phyloP scores from a whole-genome alignment of 2,113 vertebrate species.

The human (Homo sapiens) region DNA sequence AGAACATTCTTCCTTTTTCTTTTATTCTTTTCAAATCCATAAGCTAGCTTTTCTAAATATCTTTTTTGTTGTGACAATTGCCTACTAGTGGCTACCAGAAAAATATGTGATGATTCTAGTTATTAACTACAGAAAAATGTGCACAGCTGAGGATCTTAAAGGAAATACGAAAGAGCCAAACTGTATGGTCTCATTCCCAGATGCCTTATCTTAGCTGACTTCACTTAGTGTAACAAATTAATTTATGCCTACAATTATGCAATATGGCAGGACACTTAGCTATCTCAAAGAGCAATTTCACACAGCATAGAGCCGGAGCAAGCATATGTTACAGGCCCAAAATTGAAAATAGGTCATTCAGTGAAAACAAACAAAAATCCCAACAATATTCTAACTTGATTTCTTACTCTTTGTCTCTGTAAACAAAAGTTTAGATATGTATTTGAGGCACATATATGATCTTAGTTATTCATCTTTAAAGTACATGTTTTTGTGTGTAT shows the following conservation, averaged over 20 bases:
- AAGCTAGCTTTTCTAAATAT: not conserved
- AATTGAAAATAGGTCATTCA: not conserved
- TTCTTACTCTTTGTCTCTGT: not conserved
- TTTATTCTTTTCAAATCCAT: not conserved
- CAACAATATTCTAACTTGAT: not conserved
- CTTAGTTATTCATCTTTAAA: not conserved
- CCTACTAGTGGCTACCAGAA: not conserved
- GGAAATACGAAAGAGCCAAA: conserved; percentile 22
- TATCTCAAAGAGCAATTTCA: conserved; percentile 48
- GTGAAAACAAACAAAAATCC: not conserved
- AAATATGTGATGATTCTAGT: not conserved
- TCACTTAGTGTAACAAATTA: conserved; percentile 44
- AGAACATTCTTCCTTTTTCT: not conserved
- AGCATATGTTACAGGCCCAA: not conserved
- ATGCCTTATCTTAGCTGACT: conserved; percentile 19
- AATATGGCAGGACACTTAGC: not conserved
- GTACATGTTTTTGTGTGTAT: not conserved
- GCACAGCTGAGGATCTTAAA: not conserved
- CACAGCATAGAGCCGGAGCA: not conserved
- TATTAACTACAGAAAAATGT: not conserved
- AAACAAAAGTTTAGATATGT: not conserved
- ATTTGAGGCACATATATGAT: not conserved
- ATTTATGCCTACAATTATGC: not conserved
- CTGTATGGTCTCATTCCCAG: not conserved
- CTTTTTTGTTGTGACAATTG: not conserved